phyloP scores from a whole-genome alignment of 2,888 invertebrate genomes.

The Trachelus stipa region DNA sequence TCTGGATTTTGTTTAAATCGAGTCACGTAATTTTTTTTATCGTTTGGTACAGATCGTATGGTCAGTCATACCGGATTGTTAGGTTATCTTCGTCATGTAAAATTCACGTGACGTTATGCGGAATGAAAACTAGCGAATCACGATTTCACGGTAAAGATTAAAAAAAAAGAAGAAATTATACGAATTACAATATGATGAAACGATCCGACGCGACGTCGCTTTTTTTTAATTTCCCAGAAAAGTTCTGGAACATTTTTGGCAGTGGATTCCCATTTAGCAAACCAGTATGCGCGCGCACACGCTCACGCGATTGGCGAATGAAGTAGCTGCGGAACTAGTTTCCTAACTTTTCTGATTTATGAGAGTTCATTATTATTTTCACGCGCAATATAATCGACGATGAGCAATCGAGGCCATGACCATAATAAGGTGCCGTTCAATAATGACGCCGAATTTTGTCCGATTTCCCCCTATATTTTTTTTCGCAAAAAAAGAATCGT shows the following conservation, averaged over 20 bases:
- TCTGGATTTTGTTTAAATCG: background rate
- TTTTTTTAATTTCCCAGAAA: constrained; percentile 48
- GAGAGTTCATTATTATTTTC: constrained; percentile 65
- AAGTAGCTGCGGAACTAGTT: constrained; percentile 59
- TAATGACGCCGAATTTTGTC: constrained; percentile 41
- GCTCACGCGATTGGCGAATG: constrained; percentile 47
- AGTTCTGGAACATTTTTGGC: constrained; percentile 56
- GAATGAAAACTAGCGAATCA: background rate
- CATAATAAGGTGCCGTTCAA: constrained; percentile 30
- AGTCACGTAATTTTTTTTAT: background rate
- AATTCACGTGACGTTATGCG: background rate
- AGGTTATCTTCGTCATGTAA: background rate
- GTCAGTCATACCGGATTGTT: background rate
- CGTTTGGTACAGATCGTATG: background rate
- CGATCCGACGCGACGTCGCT: background rate
- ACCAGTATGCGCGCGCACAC: constrained; percentile 28
- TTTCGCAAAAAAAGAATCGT: background rate
- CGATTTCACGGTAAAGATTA: background rate
- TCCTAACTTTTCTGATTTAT: constrained; percentile 64
- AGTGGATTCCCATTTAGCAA: constrained; percentile 21
- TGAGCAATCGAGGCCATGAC: constrained; percentile 24
- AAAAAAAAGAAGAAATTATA: background rate
- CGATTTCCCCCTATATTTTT: constrained; percentile 15
- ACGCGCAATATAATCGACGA: constrained; percentile 54
- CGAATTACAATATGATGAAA: background rate